phyloP scores from a whole-genome alignment of 2,797 vertebrate genomes.

The Phrynocephalus forsythii region DNA sequence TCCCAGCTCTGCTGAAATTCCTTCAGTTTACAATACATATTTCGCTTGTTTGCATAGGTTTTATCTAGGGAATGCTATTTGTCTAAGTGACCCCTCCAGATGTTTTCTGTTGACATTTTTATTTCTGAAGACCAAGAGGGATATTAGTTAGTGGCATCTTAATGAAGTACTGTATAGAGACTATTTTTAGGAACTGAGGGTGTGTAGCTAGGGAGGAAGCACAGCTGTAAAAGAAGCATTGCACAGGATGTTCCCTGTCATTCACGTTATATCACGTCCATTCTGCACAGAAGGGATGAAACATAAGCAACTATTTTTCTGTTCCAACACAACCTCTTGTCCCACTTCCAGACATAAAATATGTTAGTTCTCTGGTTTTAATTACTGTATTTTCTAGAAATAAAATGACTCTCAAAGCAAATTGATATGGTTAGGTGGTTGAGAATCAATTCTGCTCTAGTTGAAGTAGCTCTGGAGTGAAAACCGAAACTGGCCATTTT shows the following conservation, averaged over 20 bases:
- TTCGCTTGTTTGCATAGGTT: neutral
- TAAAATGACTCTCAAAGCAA: slow-evolving; percentile 16
- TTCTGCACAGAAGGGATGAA: slow-evolving; percentile 34
- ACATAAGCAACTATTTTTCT: slow-evolving; percentile 20
- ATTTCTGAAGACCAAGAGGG: neutral
- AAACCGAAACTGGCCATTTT: neutral
- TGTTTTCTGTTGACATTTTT: slow-evolving; percentile 22
- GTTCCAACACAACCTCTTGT: neutral
- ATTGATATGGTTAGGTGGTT: neutral
- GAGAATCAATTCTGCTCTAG: neutral
- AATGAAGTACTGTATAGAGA: neutral
- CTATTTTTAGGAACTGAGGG: slow-evolving; percentile 19
- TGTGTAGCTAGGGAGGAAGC: slow-evolving; percentile 30
- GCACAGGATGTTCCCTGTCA: slow-evolving; percentile 52
- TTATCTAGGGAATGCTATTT: slow-evolving; percentile 30
- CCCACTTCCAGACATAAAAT: neutral
- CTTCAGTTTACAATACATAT: neutral
- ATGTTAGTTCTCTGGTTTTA: slow-evolving; percentile 6
- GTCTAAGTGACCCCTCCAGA: slow-evolving; percentile 18
- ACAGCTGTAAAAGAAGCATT: neutral
- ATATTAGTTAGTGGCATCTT: slow-evolving; percentile 34
- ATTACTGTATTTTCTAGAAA: slow-evolving; percentile 31
- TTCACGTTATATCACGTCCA: slow-evolving; percentile 51
- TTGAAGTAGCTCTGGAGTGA: neutral
- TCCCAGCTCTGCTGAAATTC: neutral